Evolutionary conservation across 2,113 vertebrate species (phyloP).

Genomic region (Oryzias javanicus): DNA sequence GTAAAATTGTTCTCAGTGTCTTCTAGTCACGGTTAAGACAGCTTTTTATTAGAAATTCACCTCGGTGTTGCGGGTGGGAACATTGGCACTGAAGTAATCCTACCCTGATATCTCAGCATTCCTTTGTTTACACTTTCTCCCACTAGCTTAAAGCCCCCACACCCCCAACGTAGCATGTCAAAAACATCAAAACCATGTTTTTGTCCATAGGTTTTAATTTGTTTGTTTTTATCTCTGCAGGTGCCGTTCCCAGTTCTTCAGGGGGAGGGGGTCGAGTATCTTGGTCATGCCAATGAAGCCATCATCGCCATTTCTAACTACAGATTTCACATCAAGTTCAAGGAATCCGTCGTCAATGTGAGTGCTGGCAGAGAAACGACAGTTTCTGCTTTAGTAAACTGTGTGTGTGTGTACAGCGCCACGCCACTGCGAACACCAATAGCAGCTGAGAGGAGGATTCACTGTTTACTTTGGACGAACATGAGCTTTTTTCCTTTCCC

Average conservation of each 20-base stretch:
- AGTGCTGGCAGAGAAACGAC: slow-evolving; percentile 56
- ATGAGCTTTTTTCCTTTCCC: slow-evolving; percentile 14
- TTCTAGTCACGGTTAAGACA: too few relatives aligned
- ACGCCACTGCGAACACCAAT: slow-evolving; percentile 13
- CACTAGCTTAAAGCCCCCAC: too few relatives aligned
- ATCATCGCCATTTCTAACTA: slow-evolving; percentile 99
- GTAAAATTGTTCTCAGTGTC: too few relatives aligned
- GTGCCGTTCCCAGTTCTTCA: slow-evolving; percentile 95
- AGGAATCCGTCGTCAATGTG: slow-evolving; percentile 97
- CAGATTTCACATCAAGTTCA: slow-evolving; percentile 97
- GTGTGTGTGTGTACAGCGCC: slow-evolving; percentile 6
- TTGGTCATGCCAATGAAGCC: slow-evolving; percentile 91
- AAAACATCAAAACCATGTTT: too few relatives aligned
- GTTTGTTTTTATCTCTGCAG: slow-evolving; percentile 66
- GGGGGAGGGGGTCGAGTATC: slow-evolving; percentile 96
- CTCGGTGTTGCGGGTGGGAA: too few relatives aligned
- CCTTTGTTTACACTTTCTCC: too few relatives aligned
- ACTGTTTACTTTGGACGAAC: slow-evolving; percentile 22
- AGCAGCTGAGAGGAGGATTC: slow-evolving; percentile 15
- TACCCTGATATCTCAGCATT: too few relatives aligned
- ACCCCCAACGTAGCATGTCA: too few relatives aligned
- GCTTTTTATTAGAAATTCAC: too few relatives aligned
- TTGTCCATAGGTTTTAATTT: not conserved
- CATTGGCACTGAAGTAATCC: too few relatives aligned
- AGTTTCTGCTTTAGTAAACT: slow-evolving; percentile 3